A percentile compares a stretch with the other conserved stretches of the same genome.
Conservation (phyloP, 2,113 vertebrate species). For the Chionis minor region DNA sequence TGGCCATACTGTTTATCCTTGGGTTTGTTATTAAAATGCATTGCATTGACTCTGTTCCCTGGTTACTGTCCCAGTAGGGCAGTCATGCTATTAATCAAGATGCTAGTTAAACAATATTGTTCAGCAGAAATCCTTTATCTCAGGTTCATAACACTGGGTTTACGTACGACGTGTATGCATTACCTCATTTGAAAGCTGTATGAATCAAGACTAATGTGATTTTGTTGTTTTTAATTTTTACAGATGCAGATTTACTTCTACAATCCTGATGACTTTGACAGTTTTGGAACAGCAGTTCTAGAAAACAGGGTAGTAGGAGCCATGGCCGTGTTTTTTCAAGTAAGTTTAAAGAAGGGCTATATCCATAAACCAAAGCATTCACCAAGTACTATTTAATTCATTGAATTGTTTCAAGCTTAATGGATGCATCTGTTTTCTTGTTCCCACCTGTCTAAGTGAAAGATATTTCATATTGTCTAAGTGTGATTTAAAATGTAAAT, state of each 20-base stretch:
- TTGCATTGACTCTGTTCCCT: slow-evolving; percentile 30
- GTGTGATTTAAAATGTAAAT: slow-evolving; percentile 84
- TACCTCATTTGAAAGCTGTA: neutral
- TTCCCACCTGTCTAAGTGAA: slow-evolving; percentile 80
- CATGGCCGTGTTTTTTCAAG: slow-evolving; percentile 95
- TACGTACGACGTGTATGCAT: neutral
- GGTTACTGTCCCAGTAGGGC: slow-evolving; percentile 47
- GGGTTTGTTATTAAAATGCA: slow-evolving; percentile 53
- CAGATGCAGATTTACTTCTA: slow-evolving; percentile 99
- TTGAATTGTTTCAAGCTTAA: slow-evolving; percentile 75
- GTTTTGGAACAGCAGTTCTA: slow-evolving; percentile 87
- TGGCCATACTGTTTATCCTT: slow-evolving; percentile 36
- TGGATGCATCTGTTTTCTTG: slow-evolving; percentile 79
- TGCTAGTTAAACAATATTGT: slow-evolving; percentile 47
- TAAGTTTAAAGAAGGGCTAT: slow-evolving; percentile 73
- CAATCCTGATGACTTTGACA: slow-evolving; percentile 96
- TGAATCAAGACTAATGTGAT: slow-evolving; percentile 14
- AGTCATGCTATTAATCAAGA: slow-evolving; percentile 59
- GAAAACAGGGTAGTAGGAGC: slow-evolving; percentile 91
- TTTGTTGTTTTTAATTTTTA: slow-evolving; percentile 63
- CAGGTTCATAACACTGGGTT: neutral
- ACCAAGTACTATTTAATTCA: slow-evolving; percentile 60
- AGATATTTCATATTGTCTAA: slow-evolving; percentile 79
- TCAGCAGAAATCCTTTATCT: slow-evolving; percentile 35
- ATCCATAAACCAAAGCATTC: slow-evolving; percentile 60